These are phyloP conservation scores for Ennomos erosarius DNA, from an alignment of 2,888 invertebrate genomes.

Conservation along the genomic window DNA sequence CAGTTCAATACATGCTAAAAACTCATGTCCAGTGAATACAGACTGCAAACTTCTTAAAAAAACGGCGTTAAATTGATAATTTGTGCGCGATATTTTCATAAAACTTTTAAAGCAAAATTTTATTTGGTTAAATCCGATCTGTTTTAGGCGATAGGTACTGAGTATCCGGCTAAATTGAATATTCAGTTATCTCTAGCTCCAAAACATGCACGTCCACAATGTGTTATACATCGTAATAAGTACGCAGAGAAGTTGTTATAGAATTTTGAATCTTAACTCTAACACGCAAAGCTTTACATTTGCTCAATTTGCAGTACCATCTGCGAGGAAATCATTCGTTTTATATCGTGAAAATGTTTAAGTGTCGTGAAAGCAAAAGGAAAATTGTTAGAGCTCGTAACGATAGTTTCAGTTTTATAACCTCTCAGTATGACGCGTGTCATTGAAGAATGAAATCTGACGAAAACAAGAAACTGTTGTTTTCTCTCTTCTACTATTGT, in stretches of 20 bases:
- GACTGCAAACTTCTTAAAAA: too few relatives aligned
- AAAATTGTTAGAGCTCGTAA: conserved; percentile 14
- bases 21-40: too few relatives aligned
- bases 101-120: too few relatives aligned
- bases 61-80: too few relatives aligned
- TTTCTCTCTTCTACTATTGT: too few relatives aligned
- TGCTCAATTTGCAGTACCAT: not conserved
- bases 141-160: too few relatives aligned
- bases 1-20: too few relatives aligned
- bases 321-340: conserved; percentile 18
- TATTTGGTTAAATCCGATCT: too few relatives aligned
- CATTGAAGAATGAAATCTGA: too few relatives aligned
- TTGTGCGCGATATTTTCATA: too few relatives aligned
- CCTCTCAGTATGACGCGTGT: too few relatives aligned
- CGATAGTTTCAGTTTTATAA: conserved; percentile 9
- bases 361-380: conserved; percentile 23
- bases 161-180: conserved; percentile 4
- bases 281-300: conserved; percentile 11
- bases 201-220: conserved; percentile 8
- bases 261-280: conserved; percentile 14
- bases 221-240: conserved; percentile 1
- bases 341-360: conserved; percentile 27
- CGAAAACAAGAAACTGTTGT: too few relatives aligned
- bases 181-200: conserved; percentile 1
- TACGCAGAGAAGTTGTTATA: conserved; percentile 6